Evolutionary conservation across 2,113 vertebrate species (phyloP).

Genomic region (Pomatorhinus ruficollis): DNA sequence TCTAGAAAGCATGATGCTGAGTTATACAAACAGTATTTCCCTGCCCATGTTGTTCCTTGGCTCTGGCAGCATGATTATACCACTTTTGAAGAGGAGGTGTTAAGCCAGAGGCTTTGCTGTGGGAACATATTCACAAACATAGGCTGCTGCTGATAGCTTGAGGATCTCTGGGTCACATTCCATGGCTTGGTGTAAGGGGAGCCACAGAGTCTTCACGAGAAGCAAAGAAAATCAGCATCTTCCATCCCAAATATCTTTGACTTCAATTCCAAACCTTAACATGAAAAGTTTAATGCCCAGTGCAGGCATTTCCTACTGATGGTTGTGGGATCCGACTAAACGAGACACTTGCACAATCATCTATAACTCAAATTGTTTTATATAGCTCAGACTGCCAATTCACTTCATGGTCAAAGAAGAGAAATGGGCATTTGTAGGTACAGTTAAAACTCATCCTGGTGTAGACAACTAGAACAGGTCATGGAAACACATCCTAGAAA

Average conservation of each 20-base stretch:
- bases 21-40: not conserved
- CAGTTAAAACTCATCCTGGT: not conserved
- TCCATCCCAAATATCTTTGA: not conserved
- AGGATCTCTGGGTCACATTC: not conserved
- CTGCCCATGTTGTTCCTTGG: not conserved
- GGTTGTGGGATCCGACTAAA: fast-evolving
- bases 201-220: not conserved
- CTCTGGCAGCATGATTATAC: not conserved
- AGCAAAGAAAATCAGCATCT: not conserved
- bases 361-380: not conserved
- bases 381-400: not conserved
- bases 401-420: not conserved
- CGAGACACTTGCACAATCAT: not conserved
- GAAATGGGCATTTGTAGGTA: not conserved
- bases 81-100: not conserved
- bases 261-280: not conserved
- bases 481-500: not conserved
- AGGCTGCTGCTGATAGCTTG: not conserved
- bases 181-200: not conserved
- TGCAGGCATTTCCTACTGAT: not conserved
- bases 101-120: not conserved
- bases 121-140: not conserved
- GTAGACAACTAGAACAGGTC: not conserved
- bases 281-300: not conserved
- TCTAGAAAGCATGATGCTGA: not conserved